Evolutionary conservation across 1,140 invertebrate species (phyloP).

Genomic region (Archivesica marissinica): DNA sequence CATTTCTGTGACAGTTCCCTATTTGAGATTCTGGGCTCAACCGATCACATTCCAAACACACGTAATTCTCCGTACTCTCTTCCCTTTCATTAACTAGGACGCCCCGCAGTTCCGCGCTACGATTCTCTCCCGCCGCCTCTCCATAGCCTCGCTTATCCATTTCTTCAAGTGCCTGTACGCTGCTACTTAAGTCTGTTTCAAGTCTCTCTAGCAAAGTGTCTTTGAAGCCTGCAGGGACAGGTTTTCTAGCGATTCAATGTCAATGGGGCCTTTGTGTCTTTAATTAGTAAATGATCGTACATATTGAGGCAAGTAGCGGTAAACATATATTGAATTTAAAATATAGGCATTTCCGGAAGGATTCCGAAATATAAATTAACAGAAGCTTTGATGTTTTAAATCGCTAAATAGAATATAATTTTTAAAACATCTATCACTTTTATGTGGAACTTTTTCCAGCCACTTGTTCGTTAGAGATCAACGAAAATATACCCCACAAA

Average conservation of each 20-base stretch:
- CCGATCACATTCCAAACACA: too few species aligned
- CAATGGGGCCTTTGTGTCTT: conserved; percentile 47
- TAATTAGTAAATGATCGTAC: conserved; percentile 48
- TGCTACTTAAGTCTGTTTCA: conserved; percentile 37
- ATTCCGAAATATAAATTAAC: conserved; percentile 40
- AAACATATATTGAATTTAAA: conserved; percentile 25
- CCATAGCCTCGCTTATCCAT: neutral
- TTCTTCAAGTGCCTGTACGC: conserved; percentile 24
- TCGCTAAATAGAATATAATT: conserved; percentile 57
- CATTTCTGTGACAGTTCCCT: too few species aligned
- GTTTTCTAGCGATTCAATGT: conserved; percentile 45
- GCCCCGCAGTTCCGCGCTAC: neutral
- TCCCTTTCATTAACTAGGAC: neutral
- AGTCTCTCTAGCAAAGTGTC: conserved; percentile 23
- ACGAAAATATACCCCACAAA: conserved; percentile 17
- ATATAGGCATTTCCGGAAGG: conserved; percentile 45
- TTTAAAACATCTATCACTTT: conserved; percentile 48
- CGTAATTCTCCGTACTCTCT: too few species aligned
- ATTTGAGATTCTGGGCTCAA: too few species aligned
- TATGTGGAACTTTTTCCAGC: conserved; percentile 33
- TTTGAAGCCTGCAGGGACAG: conserved; percentile 44
- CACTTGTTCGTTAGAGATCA: conserved; percentile 40
- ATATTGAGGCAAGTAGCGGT: conserved; percentile 8
- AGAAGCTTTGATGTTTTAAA: conserved; percentile 49
- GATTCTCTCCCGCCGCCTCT: neutral